Evolutionary conservation across 2,797 vertebrate genomes (phyloP).

Genomic region (Pangasius sanitwongsei): DNA sequence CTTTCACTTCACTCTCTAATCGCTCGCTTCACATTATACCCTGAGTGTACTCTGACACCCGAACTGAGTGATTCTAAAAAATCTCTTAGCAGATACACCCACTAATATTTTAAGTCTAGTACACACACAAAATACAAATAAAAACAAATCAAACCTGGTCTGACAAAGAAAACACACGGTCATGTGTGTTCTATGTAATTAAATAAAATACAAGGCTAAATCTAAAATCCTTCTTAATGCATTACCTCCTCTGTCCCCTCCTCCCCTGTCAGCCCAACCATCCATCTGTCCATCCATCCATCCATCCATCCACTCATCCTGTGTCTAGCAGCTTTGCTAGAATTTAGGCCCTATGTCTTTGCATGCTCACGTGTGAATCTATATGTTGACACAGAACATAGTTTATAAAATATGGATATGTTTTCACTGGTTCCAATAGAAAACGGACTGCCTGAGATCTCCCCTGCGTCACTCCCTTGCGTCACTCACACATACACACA

Average conservation of each 20-base stretch:
- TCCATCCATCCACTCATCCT: conserved; percentile 44
- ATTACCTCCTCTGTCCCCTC: conserved; percentile 16
- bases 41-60: background rate
- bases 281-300: conserved; percentile 58
- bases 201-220: conserved; percentile 44
- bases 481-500: background rate
- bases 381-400: background rate
- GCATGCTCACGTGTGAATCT: background rate
- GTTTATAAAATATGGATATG: background rate
- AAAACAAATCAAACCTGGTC: background rate
- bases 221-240: conserved; percentile 51
- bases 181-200: conserved; percentile 38
- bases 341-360: conserved; percentile 18
- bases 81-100: conserved; percentile 4
- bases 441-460: background rate
- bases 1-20: conserved; percentile 23
- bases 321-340: conserved; percentile 36
- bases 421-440: background rate
- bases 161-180: background rate
- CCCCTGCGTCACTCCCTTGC: background rate
- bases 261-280: conserved; percentile 28
- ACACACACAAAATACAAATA: background rate
- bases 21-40: background rate
- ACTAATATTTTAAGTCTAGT: background rate
- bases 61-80: background rate